Percentiles rank a stretch among this genome's conserved stretches.
Evolutionary conservation across 2,113 vertebrate species (phyloP).

Genomic region (Falco punctatus): DNA sequence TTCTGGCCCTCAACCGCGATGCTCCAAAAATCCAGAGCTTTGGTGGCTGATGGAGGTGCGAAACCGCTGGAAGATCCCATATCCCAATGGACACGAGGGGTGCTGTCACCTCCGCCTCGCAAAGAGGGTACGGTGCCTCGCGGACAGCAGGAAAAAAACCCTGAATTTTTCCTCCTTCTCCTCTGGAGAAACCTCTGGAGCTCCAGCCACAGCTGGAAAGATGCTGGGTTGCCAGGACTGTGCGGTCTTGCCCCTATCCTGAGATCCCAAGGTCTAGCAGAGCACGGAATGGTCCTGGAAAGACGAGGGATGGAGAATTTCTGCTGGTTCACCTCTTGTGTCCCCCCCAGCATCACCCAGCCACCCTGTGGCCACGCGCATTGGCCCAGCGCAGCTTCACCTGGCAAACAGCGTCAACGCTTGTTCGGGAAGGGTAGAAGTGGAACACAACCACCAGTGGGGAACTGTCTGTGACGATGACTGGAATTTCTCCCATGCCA

Average conservation of each 20-base stretch:
- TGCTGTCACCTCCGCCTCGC: not conserved
- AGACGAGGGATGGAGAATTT: not conserved
- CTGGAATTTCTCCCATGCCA: constrained; percentile 41
- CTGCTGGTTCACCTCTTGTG: not conserved
- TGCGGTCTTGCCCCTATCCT: rapidly evolving
- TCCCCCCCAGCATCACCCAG: not conserved
- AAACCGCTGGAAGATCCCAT: not conserved
- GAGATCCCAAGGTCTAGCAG: not conserved
- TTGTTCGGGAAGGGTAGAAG: constrained; percentile 69
- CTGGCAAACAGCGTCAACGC: not conserved
- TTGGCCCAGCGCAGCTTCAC: not conserved
- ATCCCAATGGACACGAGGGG: not conserved
- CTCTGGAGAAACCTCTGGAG: not conserved
- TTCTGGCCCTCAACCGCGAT: not conserved
- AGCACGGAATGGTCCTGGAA: not conserved
- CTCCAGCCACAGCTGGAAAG: not conserved
- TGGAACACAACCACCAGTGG: constrained; percentile 62
- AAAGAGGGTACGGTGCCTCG: not conserved
- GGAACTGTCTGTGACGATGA: constrained; percentile 44
- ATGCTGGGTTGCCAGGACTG: not conserved
- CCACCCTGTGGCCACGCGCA: rapidly evolving
- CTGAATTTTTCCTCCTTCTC: not conserved
- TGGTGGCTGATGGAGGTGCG: not conserved
- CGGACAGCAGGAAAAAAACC: not conserved
- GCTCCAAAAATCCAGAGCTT: not conserved